Conservation (phyloP, 2,888 invertebrate species). For the Phyto melanocephala region DNA sequence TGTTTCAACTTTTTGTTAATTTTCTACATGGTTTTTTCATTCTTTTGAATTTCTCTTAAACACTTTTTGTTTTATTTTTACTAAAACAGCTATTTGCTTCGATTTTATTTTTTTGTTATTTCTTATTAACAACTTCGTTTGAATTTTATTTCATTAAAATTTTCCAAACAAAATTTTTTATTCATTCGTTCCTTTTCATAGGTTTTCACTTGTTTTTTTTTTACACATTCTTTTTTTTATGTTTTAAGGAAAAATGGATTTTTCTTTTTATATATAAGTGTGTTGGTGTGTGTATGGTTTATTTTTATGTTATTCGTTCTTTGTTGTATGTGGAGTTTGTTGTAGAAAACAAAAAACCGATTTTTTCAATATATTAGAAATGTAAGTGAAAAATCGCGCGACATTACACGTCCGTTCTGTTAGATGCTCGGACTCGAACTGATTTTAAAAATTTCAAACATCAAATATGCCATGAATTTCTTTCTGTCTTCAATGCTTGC, state of each 20-base stretch:
- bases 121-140: not conserved
- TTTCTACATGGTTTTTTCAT: not conserved
- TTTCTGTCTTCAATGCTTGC: slow-evolving; percentile 49
- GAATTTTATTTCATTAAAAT: not conserved
- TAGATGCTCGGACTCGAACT: slow-evolving; percentile 79
- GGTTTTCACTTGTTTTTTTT: slow-evolving; percentile 35
- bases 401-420: slow-evolving; percentile 76
- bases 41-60: not conserved
- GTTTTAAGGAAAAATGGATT: slow-evolving; percentile 39
- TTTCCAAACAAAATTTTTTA: not conserved
- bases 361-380: slow-evolving; percentile 67
- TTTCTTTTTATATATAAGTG: slow-evolving; percentile 44
- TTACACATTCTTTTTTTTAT: slow-evolving; percentile 11
- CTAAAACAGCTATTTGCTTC: not conserved
- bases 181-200: slow-evolving; percentile 60
- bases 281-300: slow-evolving; percentile 36
- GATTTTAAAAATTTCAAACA: slow-evolving; percentile 69
- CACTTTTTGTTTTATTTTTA: slow-evolving; percentile 6
- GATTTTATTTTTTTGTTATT: not conserved
- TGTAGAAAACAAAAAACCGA: slow-evolving; percentile 65
- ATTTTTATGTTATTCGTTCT: slow-evolving; percentile 49
- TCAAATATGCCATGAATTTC: slow-evolving; percentile 61
- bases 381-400: slow-evolving; percentile 69
- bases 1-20: not conserved
- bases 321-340: slow-evolving; percentile 63